phyloP scores from a whole-genome alignment of 1,140 invertebrate genomes.

The Adoxophyes honmai region DNA sequence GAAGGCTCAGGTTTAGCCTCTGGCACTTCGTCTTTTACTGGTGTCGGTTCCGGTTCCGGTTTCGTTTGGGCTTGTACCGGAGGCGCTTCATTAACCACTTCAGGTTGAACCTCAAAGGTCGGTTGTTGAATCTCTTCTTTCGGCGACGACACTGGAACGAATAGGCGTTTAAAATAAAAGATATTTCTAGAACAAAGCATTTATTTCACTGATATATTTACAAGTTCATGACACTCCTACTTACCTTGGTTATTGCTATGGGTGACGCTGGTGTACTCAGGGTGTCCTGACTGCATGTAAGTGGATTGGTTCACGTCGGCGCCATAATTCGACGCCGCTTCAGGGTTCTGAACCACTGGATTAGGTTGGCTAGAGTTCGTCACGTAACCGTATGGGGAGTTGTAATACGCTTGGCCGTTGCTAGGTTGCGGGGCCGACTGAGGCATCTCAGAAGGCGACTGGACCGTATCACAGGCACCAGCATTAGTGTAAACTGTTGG shows the following conservation, averaged over 20 bases:
- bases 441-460: constrained; percentile 74
- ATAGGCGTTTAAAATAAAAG: constrained; percentile 51
- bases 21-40: background rate
- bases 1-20: constrained; percentile 66
- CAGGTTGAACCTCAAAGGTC: constrained; percentile 22
- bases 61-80: constrained; percentile 22
- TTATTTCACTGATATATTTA: constrained; percentile 43
- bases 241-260: constrained; percentile 62
- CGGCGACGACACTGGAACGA: constrained; percentile 51
- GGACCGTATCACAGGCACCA: constrained; percentile 54
- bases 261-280: constrained; percentile 43
- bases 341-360: constrained; percentile 27
- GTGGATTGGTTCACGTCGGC: constrained; percentile 53
- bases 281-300: constrained; percentile 56
- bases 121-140: constrained; percentile 38
- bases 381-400: constrained; percentile 74
- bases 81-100: constrained; percentile 2
- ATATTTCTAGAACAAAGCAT: constrained; percentile 41
- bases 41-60: constrained; percentile 18
- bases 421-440: constrained; percentile 38
- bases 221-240: constrained; percentile 29
- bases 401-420: constrained; percentile 69
- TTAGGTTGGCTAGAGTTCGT: constrained; percentile 49
- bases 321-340: constrained; percentile 44
- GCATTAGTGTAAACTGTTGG: constrained; percentile 56